Conservation (phyloP, 2,113 vertebrate genomes). For the Heloderma charlesbogerti region DNA sequence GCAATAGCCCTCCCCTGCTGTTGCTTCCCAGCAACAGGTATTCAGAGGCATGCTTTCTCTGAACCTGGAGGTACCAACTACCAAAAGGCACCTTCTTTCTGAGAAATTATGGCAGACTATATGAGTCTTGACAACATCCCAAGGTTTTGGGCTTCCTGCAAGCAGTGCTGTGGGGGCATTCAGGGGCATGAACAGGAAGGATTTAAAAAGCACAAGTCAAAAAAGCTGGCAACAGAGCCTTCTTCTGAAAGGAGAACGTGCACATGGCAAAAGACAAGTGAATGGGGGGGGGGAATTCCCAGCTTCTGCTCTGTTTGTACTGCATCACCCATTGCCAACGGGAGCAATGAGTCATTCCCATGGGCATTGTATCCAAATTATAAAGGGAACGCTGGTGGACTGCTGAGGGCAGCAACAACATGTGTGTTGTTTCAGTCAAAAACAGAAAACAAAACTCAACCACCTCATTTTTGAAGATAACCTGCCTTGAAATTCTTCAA, state of each 20-base stretch:
- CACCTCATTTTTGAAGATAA: neutral
- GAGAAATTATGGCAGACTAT: neutral
- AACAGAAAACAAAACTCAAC: neutral
- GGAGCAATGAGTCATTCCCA: neutral
- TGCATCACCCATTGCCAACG: neutral
- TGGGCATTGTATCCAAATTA: neutral
- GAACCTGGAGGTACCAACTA: neutral
- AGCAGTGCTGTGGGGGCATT: neutral
- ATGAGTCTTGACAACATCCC: no score
- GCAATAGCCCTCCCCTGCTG: no score
- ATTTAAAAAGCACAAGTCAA: neutral
- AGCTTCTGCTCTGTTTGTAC: no score
- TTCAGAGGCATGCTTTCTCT: neutral
- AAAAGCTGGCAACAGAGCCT: neutral
- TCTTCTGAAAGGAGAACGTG: neutral
- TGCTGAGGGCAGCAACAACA: no score
- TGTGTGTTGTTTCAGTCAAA: neutral
- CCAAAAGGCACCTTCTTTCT: neutral
- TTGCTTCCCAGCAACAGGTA: no score
- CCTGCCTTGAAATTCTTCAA: neutral
- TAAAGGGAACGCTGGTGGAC: no score
- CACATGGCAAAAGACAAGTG: neutral
- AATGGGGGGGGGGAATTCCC: neutral
- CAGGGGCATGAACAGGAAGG: neutral
- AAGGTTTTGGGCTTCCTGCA: neutral